Conservation (phyloP, 2,888 invertebrate genomes). For the Netelia melanura region DNA sequence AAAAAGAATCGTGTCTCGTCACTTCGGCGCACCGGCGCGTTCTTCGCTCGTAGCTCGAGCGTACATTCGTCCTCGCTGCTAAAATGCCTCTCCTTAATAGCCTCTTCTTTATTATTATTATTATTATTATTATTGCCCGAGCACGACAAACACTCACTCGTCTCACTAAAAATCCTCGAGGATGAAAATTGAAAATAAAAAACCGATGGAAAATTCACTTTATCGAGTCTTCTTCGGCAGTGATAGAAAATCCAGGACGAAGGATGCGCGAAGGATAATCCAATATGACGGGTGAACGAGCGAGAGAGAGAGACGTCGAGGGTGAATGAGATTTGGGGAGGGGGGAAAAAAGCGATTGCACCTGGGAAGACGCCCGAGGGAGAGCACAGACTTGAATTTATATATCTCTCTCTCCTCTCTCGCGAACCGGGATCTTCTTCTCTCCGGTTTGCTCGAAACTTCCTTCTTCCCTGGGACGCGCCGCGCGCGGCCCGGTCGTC, state of each 20-base stretch:
- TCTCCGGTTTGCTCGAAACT: slow-evolving; percentile 62
- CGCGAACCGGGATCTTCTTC: slow-evolving; percentile 61
- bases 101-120: neutral
- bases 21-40: slow-evolving; percentile 27
- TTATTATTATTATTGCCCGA: slow-evolving; percentile 11
- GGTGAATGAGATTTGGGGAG: slow-evolving; percentile 36
- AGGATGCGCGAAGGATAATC: slow-evolving; percentile 26
- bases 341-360: slow-evolving; percentile 25
- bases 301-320: slow-evolving; percentile 9
- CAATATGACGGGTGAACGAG: slow-evolving; percentile 24
- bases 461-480: slow-evolving; percentile 56
- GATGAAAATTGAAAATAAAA: neutral
- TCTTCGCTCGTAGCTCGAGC: slow-evolving; percentile 4
- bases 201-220: neutral
- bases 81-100: too few relatives aligned
- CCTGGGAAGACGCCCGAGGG: slow-evolving; percentile 55
- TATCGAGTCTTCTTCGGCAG: slow-evolving; percentile 13
- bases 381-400: slow-evolving; percentile 43
- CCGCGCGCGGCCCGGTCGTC: slow-evolving; percentile 58
- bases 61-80: too few relatives aligned
- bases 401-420: slow-evolving; percentile 26
- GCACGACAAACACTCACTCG: slow-evolving; percentile 44
- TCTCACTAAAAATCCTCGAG: slow-evolving; percentile 61
- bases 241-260: neutral
- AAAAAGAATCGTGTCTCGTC: slow-evolving; percentile 9